A percentile compares a stretch with the other conserved stretches of the same genome.
These are phyloP conservation scores for Bambusicola thoracicus DNA, from an alignment of 2,113 vertebrate species.

Conservation along the genomic window DNA sequence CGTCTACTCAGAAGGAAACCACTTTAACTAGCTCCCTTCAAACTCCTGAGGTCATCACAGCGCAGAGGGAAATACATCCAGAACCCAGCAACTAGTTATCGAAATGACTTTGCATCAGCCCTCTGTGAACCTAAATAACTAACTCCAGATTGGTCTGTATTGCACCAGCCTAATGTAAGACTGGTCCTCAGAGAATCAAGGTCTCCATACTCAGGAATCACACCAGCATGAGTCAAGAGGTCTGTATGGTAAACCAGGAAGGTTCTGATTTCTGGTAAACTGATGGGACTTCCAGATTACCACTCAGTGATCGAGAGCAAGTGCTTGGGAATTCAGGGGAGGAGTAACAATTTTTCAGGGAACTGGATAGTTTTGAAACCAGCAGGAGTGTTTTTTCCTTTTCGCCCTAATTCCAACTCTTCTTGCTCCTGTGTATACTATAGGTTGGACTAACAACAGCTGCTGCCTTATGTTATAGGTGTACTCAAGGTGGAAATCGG, in stretches of 20 bases:
- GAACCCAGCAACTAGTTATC: constrained; percentile 27
- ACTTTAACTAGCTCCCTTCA: constrained; percentile 35
- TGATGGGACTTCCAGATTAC: constrained; percentile 1
- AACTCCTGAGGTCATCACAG: neutral
- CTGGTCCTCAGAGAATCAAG: constrained; percentile 39
- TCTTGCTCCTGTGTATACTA: neutral
- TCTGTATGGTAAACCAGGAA: constrained; percentile 33
- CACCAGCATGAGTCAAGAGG: constrained; percentile 39
- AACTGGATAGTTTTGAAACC: constrained; percentile 13
- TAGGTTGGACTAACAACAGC: constrained; percentile 8
- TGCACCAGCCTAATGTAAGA: neutral
- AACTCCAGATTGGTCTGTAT: constrained; percentile 24
- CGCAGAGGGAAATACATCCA: constrained; percentile 37
- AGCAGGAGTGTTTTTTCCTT: neutral
- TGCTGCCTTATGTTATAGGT: neutral
- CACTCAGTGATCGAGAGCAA: constrained; percentile 8
- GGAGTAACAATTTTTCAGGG: constrained; percentile 14
- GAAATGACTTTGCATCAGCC: constrained; percentile 35
- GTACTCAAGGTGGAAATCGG: neutral
- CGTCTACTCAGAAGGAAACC: constrained; percentile 31
- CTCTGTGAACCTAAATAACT: constrained; percentile 12
- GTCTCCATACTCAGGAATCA: constrained; percentile 23
- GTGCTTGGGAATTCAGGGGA: neutral
- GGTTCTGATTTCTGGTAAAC: constrained; percentile 1
- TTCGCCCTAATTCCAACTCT: neutral